Evolutionary conservation across 2,797 vertebrate genomes (phyloP).

Genomic region (Siniperca obscura): DNA sequence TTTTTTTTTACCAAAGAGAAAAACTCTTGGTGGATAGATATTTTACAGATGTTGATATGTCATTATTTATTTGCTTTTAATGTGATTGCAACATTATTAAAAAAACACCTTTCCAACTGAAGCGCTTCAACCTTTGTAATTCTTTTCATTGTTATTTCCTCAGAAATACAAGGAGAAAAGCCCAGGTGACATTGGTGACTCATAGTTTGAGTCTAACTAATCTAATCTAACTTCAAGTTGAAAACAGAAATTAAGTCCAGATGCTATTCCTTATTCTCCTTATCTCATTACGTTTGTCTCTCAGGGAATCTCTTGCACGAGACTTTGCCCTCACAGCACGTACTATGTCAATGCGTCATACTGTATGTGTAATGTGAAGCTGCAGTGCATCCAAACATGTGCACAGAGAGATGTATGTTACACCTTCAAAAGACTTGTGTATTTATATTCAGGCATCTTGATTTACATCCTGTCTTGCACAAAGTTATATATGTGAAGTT

Average conservation of each 20-base stretch:
- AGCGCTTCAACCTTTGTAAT: background rate
- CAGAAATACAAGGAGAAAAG: background rate
- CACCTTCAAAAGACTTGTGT: slow-evolving; percentile 6
- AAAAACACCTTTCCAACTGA: background rate
- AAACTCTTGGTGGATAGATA: background rate
- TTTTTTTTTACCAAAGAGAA: background rate
- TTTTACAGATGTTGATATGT: slow-evolving; percentile 10
- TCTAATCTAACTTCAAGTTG: background rate
- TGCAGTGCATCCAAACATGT: background rate
- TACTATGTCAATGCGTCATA: background rate
- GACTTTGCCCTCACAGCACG: fast-evolving
- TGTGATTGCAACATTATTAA: background rate
- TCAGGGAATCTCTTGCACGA: background rate
- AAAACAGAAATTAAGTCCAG: background rate
- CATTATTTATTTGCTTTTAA: background rate
- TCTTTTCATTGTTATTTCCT: background rate
- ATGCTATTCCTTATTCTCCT: slow-evolving; percentile 4
- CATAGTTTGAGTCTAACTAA: background rate
- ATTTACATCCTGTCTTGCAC: background rate
- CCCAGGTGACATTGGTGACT: background rate
- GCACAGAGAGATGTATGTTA: background rate
- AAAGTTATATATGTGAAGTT: background rate
- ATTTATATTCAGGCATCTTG: background rate
- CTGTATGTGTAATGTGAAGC: background rate
- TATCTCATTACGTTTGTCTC: slow-evolving; percentile 5